Percentiles rank a stretch among this genome's conserved stretches.
These are phyloP conservation scores for Dipodomys stephensi DNA, from an alignment of 2,113 vertebrate species.

Conservation along the genomic window DNA sequence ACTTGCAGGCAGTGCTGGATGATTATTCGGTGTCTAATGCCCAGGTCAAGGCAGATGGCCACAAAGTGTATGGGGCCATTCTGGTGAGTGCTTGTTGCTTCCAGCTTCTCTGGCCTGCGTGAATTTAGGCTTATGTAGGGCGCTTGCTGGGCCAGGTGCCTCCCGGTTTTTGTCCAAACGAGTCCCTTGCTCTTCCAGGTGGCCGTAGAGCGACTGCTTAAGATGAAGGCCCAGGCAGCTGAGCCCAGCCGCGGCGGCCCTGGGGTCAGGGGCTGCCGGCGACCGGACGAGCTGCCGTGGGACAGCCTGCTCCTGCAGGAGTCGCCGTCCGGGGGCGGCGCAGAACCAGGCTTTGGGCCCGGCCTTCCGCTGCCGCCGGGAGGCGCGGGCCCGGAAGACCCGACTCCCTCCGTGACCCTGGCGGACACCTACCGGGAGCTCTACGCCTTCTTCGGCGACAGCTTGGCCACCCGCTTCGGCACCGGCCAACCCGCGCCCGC, in stretches of 20 bases:
- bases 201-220: constrained; percentile 94
- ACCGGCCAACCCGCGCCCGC: constrained; percentile 81
- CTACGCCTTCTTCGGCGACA: constrained; percentile 96
- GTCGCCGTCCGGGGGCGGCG: constrained; percentile 78
- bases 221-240: constrained; percentile 92
- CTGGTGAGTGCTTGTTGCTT: constrained; percentile 86
- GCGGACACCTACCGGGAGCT: constrained; percentile 93
- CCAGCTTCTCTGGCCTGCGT: neutral
- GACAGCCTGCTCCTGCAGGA: constrained; percentile 89
- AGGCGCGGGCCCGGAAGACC: constrained; percentile 68
- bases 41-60: constrained; percentile 96
- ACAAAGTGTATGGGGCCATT: constrained; percentile 96
- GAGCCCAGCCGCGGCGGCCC: constrained; percentile 45
- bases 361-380: constrained; percentile 47
- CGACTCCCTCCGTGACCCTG: constrained; percentile 87
- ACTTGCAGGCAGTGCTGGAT: constrained; percentile 94
- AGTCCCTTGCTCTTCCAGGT: constrained; percentile 85
- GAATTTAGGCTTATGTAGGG: neutral
- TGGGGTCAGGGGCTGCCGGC: constrained; percentile 67
- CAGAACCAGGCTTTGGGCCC: constrained; percentile 72
- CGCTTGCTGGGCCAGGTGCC: neutral
- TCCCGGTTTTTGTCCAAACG: neutral
- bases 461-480: constrained; percentile 93
- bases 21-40: constrained; percentile 96
- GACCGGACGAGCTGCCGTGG: constrained; percentile 86